A percentile compares a stretch with the other conserved stretches of the same genome.
phyloP scores from a whole-genome alignment of 2,797 vertebrate species.

The Pseudocheirus occidentalis region DNA sequence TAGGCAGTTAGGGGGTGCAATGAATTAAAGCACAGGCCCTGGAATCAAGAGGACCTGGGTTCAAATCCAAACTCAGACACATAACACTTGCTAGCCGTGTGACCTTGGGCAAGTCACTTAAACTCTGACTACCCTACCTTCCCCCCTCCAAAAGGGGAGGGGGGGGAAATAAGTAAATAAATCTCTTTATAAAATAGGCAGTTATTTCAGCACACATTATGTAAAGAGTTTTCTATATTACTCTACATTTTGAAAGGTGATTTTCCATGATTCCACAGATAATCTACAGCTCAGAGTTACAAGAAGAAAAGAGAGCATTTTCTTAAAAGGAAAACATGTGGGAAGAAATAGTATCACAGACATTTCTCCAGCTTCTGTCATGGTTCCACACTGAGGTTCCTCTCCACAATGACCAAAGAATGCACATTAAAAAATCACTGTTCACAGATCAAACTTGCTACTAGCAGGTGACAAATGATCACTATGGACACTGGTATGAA shows the following conservation, averaged over 20 bases:
- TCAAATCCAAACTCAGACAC: too few relatives aligned
- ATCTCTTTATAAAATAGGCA: not conserved
- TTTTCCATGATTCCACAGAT: not conserved
- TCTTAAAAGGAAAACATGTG: conserved; percentile 52
- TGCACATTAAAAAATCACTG: conserved; percentile 32
- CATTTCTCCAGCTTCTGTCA: conserved; percentile 62
- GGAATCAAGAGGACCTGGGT: too few relatives aligned
- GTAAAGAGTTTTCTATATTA: conserved; percentile 28
- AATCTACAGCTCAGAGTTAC: conserved; percentile 46
- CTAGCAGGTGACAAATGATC: conserved; percentile 44
- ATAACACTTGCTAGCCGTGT: too few relatives aligned
- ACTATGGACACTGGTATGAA: not conserved
- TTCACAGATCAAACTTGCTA: conserved; percentile 27
- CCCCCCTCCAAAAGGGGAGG: too few relatives aligned
- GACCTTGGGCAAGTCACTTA: too few relatives aligned
- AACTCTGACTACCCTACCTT: too few relatives aligned
- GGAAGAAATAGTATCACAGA: conserved; percentile 64
- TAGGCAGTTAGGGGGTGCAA: not conserved
- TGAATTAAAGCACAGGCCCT: too few relatives aligned
- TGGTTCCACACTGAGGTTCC: not conserved
- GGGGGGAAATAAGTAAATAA: too few relatives aligned
- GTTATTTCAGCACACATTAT: conserved; percentile 35
- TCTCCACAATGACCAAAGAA: conserved; percentile 39
- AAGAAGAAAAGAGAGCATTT: conserved; percentile 45
- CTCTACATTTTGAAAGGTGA: not conserved